phyloP scores from a whole-genome alignment of 2,113 vertebrate genomes.

The Ascaphus truei region DNA sequence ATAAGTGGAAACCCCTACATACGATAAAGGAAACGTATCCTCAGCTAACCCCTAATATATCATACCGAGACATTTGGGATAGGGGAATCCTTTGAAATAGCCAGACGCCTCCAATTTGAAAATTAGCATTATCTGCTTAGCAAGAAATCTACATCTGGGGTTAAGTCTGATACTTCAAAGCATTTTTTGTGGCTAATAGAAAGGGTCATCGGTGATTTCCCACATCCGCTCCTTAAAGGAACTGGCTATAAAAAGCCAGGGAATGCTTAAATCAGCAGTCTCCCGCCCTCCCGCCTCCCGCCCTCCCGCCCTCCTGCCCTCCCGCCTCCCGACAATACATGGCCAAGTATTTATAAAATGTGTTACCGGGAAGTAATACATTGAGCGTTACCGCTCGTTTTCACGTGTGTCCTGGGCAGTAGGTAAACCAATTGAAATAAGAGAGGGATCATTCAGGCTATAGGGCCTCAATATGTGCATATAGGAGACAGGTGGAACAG shows the following conservation, averaged over 20 bases:
- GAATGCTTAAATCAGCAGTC: neutral
- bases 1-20: neutral
- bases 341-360: too few relatives aligned
- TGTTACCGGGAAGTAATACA: too few relatives aligned
- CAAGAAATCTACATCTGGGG: slow-evolving; percentile 15
- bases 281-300: too few relatives aligned
- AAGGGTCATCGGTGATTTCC: neutral
- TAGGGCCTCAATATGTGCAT: too few relatives aligned
- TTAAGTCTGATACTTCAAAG: slow-evolving; percentile 10
- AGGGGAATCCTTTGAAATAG: neutral
- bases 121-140: neutral
- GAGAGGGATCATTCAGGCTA: too few relatives aligned
- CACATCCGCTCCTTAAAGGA: neutral
- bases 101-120: slow-evolving; percentile 12
- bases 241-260: neutral
- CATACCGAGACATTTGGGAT: neutral
- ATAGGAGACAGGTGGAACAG: too few relatives aligned
- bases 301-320: too few relatives aligned
- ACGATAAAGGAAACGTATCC: neutral
- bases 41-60: neutral
- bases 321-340: too few relatives aligned
- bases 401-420: too few relatives aligned
- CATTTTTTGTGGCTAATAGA: neutral
- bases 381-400: too few relatives aligned
- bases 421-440: too few relatives aligned